Percentiles rank a stretch among this genome's conserved stretches.
Evolutionary conservation across 2,113 vertebrate genomes (phyloP).

Genomic region (Cololabis saira): DNA sequence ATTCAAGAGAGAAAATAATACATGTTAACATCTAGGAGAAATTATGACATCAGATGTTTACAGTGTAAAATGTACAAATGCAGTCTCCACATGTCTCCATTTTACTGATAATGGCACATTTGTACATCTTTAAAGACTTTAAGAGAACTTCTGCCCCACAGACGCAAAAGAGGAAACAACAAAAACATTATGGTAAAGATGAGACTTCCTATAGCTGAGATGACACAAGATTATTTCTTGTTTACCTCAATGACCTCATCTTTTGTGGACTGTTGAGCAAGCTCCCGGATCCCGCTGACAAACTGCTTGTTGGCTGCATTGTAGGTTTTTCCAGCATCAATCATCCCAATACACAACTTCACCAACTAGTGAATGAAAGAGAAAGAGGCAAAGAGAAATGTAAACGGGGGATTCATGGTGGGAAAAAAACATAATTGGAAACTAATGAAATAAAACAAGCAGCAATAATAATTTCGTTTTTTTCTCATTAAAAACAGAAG

Average conservation of each 20-base stretch:
- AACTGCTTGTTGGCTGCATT: constrained; percentile 97
- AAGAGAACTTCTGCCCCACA: neutral
- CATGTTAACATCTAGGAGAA: constrained; percentile 5
- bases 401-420: neutral
- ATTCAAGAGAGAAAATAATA: neutral
- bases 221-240: neutral
- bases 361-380: constrained; percentile 84
- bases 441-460: neutral
- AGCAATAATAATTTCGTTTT: neutral
- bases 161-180: neutral
- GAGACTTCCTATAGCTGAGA: constrained; percentile 9
- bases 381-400: neutral
- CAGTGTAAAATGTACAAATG: too few species aligned
- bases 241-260: constrained; percentile 94
- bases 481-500: too few species aligned
- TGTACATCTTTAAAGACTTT: neutral
- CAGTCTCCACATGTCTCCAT: neutral
- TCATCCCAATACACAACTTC: constrained; percentile 97
- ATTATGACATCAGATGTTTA: too few species aligned
- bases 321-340: constrained; percentile 97
- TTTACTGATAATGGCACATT: neutral
- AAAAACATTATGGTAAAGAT: neutral
- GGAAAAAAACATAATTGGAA: neutral
- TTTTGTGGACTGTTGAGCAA: constrained; percentile 94
- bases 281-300: constrained; percentile 93